Conservation (phyloP, 2,113 vertebrate genomes). For the Gila orcuttii region DNA sequence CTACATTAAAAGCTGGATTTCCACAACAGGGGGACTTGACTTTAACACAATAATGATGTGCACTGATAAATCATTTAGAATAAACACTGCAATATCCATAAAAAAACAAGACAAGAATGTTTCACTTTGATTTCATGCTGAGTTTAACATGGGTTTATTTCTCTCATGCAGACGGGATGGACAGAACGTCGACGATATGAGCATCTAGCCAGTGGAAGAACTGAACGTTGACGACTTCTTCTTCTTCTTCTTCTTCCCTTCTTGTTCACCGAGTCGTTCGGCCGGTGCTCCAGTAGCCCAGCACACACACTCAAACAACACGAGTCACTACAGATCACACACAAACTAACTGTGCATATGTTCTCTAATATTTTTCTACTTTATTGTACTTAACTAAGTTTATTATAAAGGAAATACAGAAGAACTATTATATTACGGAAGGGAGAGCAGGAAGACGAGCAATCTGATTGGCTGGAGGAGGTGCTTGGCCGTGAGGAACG, state of each 20-base stretch:
- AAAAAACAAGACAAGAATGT: too few species aligned
- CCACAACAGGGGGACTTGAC: too few species aligned
- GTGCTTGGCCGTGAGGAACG: conserved; percentile 54
- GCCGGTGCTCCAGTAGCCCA: conserved; percentile 72
- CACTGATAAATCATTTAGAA: too few species aligned
- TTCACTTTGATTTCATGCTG: too few species aligned
- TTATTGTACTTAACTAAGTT: conserved; percentile 91
- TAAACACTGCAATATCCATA: too few species aligned
- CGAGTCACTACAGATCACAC: conserved; percentile 81
- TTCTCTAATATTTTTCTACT: conserved; percentile 94
- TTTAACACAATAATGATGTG: too few species aligned
- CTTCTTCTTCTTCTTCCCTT: conserved; percentile 60
- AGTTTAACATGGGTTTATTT: neutral
- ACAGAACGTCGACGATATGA: conserved; percentile 95
- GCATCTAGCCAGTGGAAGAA: conserved; percentile 40
- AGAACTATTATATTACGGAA: conserved; percentile 79
- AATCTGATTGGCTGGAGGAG: conserved; percentile 52
- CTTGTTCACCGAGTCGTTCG: conserved; percentile 60
- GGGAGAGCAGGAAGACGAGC: conserved; percentile 57
- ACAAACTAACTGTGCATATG: conserved; percentile 80
- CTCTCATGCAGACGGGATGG: conserved; percentile 84
- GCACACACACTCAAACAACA: conserved; percentile 73
- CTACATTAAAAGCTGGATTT: too few species aligned
- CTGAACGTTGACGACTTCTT: conserved; percentile 30
- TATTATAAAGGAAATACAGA: conserved; percentile 87